These are phyloP conservation scores for Aegithalos caudatus DNA, from an alignment of 2,113 vertebrate species.

Conservation along the genomic window DNA sequence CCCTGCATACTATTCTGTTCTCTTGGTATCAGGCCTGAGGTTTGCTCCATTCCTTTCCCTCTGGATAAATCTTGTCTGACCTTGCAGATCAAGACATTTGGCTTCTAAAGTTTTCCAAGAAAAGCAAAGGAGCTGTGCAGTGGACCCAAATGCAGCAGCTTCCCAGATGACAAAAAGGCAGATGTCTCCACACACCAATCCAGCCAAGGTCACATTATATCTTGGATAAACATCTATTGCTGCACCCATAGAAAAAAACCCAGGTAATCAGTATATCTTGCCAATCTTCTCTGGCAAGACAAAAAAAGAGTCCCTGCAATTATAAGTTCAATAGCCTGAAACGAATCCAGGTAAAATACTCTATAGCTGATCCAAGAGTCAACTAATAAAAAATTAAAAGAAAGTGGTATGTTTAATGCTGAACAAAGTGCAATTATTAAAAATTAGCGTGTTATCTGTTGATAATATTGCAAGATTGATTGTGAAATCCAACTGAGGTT, in stretches of 20 bases:
- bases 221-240: background rate
- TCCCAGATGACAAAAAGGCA: background rate
- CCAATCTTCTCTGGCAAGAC: background rate
- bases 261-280: background rate
- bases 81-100: accelerated
- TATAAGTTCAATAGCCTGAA: background rate
- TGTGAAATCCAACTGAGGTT: background rate
- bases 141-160: background rate
- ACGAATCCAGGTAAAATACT: background rate
- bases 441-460: background rate
- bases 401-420: background rate
- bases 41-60: background rate
- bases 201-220: background rate
- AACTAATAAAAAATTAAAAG: background rate
- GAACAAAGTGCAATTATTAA: background rate
- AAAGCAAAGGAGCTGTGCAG: background rate
- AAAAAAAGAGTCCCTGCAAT: background rate
- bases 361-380: background rate
- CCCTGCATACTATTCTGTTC: background rate
- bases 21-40: background rate
- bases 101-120: background rate
- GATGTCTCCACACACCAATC: background rate
- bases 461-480: background rate
- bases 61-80: background rate
- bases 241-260: accelerated